These are phyloP conservation scores for Bostrychus sinensis DNA, from an alignment of 2,113 vertebrate genomes.

Conservation along the genomic window DNA sequence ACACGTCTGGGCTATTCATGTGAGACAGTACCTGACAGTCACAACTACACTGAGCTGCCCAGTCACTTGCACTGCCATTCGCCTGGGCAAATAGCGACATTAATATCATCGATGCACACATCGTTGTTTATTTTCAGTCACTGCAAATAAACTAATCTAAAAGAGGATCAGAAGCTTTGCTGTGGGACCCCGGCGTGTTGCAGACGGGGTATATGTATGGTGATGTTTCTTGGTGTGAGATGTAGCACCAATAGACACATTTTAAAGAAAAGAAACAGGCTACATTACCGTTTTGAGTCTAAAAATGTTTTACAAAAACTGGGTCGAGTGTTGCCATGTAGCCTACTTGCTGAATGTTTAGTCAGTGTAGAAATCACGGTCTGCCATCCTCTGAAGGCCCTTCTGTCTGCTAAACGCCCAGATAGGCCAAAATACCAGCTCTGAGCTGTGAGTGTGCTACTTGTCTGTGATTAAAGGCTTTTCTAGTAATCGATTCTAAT, in stretches of 20 bases:
- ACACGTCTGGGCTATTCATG: slow-evolving; percentile 28
- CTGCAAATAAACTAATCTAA: slow-evolving; percentile 46
- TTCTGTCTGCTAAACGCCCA: slow-evolving; percentile 38
- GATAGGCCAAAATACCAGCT: slow-evolving; percentile 28
- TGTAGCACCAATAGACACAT: slow-evolving; percentile 5
- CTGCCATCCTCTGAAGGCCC: slow-evolving; percentile 56
- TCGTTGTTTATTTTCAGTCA: slow-evolving; percentile 42
- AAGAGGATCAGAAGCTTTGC: slow-evolving; percentile 21
- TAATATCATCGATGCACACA: slow-evolving; percentile 20
- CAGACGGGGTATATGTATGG: not conserved
- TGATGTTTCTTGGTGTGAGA: slow-evolving; percentile 24
- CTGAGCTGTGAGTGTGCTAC: slow-evolving; percentile 21
- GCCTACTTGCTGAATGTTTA: slow-evolving; percentile 55
- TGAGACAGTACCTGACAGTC: slow-evolving; percentile 48
- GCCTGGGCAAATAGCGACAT: slow-evolving; percentile 58
- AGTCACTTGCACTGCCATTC: slow-evolving; percentile 20
- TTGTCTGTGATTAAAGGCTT: slow-evolving; percentile 29
- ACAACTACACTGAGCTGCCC: slow-evolving; percentile 37
- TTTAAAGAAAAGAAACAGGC: not conserved
- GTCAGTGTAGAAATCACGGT: slow-evolving; percentile 49
- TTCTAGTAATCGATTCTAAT: slow-evolving; percentile 9
- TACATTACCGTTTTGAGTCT: slow-evolving; percentile 1
- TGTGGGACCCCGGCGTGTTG: slow-evolving; percentile 10
- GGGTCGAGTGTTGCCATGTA: slow-evolving; percentile 33
- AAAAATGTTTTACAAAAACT: slow-evolving; percentile 23